A percentile compares a stretch with the other conserved stretches of the same genome.
These are phyloP conservation scores for Phoxinus dragarum DNA, from an alignment of 2,797 vertebrate species.

Conservation along the genomic window DNA sequence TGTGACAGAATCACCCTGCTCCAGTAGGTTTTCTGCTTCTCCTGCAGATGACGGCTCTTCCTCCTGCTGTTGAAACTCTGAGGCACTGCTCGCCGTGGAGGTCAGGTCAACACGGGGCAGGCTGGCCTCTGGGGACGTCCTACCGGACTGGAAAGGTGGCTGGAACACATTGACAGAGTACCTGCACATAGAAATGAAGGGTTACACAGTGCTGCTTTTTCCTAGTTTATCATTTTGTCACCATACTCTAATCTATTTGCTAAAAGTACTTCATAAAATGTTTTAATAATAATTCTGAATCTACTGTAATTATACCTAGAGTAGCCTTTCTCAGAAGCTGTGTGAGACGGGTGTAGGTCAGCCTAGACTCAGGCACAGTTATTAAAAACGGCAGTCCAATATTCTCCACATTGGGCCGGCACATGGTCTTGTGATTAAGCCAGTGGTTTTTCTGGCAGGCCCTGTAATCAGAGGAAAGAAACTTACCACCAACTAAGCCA, in stretches of 20 bases:
- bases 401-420: slow-evolving; percentile 87
- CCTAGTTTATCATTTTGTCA: not conserved
- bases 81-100: slow-evolving; percentile 66
- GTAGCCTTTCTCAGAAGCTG: slow-evolving; percentile 94
- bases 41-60: slow-evolving; percentile 69
- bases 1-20: slow-evolving; percentile 64
- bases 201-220: not conserved
- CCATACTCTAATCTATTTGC: not conserved
- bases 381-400: slow-evolving; percentile 95
- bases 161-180: slow-evolving; percentile 98
- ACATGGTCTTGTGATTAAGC: slow-evolving; percentile 89
- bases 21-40: slow-evolving; percentile 65
- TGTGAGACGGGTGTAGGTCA: slow-evolving; percentile 88
- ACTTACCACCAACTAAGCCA: not conserved
- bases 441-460: slow-evolving; percentile 94
- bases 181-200: slow-evolving; percentile 70
- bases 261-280: not conserved
- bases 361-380: slow-evolving; percentile 91
- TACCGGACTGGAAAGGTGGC: slow-evolving; percentile 92
- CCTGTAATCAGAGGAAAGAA: slow-evolving; percentile 67
- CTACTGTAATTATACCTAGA: slow-evolving; percentile 82
- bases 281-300: not conserved
- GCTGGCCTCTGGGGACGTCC: slow-evolving; percentile 86
- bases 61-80: slow-evolving; percentile 67
- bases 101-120: slow-evolving; percentile 72